Base-by-base conservation (phyloP, 2,113 vertebrate genomes). In the Sorex fumeus region DNA sequence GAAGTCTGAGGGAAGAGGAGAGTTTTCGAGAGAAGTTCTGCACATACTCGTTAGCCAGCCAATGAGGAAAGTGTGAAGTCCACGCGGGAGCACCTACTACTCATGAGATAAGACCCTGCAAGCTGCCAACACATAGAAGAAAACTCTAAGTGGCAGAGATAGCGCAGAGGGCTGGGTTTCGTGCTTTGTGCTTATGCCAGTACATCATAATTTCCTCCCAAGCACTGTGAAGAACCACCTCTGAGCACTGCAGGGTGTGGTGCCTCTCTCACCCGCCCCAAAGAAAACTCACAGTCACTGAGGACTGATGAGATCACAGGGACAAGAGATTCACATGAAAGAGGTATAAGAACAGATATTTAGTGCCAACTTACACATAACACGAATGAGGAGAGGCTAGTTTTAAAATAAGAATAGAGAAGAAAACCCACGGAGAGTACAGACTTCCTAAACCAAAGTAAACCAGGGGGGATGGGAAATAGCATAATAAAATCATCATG, bases 261-360 rank as follows among this genome's bases (percentile, higher is more conserved):
- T 57, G 15, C 12, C n/a, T n/a, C 53, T 16, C 15, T 16, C 53
- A 57, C 18, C 19, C 53, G 6, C 18, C 3, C n/a, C 16, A 70
- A 70, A 70, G 21, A n/a, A 3, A 69, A 81, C 21, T 34, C 30
- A 74, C 57, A 80, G 40, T 25, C 80, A 21, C 36, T 10, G 6
- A 92, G 45, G 84, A 32, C 18, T 28, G 36, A 67, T 43, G 57
- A 91, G 10, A 57, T 36, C 45, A 80, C 0, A 19, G 8, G 45
- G 45, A 21, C 77, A 91, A 76, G 16, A 21, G 75, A 85, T 79
- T 67, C 32, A 87, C 79, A 86, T 45, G 69, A 87, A 91, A 84
- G 34, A 79, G 27, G 45, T 30, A 67, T 32, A 88, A 40, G 32
- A 72, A 76, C 28, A 32, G 32, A 78, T 57, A 32, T 34, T 25